These are phyloP conservation scores for Bombus pyrosoma DNA, from an alignment of 1,140 invertebrate species.

Conservation along the genomic window DNA sequence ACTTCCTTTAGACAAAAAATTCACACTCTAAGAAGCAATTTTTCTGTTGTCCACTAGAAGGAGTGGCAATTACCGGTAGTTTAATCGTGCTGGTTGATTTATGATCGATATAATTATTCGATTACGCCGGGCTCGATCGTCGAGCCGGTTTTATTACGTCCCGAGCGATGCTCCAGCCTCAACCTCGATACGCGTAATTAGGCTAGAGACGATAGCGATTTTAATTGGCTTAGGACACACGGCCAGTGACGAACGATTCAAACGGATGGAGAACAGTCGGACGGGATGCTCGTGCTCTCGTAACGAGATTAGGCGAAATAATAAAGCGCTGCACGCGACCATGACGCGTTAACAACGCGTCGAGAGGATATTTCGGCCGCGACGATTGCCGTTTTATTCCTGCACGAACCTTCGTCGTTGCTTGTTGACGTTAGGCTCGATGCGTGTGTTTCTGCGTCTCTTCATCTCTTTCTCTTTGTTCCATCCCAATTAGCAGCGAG, in stretches of 20 bases:
- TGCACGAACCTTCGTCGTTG: neutral
- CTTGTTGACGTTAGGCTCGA: slow-evolving; percentile 15
- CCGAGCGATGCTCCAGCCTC: neutral
- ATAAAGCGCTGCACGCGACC: neutral
- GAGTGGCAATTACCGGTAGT: slow-evolving; percentile 39
- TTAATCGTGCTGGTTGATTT: slow-evolving; percentile 49
- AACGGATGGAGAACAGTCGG: neutral
- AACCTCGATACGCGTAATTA: slow-evolving; percentile 17
- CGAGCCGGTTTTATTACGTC: neutral
- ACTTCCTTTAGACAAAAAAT: slow-evolving; percentile 11
- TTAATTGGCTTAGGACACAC: slow-evolving; percentile 22
- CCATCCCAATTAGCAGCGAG: neutral
- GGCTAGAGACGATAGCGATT: neutral
- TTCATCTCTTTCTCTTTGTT: neutral
- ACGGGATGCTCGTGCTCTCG: neutral
- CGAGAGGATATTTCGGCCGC: neutral
- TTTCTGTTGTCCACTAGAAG: neutral
- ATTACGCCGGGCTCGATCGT: neutral
- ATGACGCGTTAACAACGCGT: slow-evolving; percentile 8
- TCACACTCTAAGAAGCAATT: neutral
- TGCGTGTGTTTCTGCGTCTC: neutral
- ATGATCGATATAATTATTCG: slow-evolving; percentile 51
- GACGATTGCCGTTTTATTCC: neutral
- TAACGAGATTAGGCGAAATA: neutral
- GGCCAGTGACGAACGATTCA: neutral